Evolutionary conservation across 2,113 vertebrate species (phyloP), one percentile per base, ranked within the genome.

Genomic region (Perccottus glenii): DNA sequence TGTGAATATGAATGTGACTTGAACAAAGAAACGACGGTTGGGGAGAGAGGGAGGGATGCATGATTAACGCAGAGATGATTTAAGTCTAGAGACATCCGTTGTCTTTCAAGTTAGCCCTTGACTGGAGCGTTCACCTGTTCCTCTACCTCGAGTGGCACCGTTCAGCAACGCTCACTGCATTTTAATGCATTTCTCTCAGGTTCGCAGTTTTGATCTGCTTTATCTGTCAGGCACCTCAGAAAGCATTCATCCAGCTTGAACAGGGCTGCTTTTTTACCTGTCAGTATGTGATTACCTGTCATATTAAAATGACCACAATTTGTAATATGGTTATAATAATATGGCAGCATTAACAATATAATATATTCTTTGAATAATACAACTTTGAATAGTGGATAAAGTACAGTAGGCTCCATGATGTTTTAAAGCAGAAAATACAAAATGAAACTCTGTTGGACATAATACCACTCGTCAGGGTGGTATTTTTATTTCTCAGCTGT

Each of bases 1-100:
- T 63, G 68, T 80, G 87, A 85, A 83, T 87, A 68, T 77, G 53
- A 85, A 86, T 81, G 45, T 10, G 71, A 50, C 60, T 63, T 60
- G 58, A 57, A 77, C 79, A 83, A 77, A 85, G 81, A 78, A 27
- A 3, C 19, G 19, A 27, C 19, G 1, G 19, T 27, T 27, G 19
- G 2, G 50, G 11, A 36, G 51, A 53, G 11, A 35, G 51, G 9
- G 51, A 53, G 3, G 57, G 77, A 82, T 82, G 69, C 44, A 74
- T 46, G 67, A 70, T 56, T 70, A 70, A 81, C 74, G 58, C 59
- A 64, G 70, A 70, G 67, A 84, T 77, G 79, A 84, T 82, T 86
- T 78, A 61, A 77, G 73, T 74, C 73, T 77, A 50, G 70, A 16
- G 32, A 52, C 33, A 47, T 70, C 50, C 59, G 65, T 75, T 80